A percentile compares a stretch with the other conserved stretches of the same genome.
Conservation (phyloP, 2,113 vertebrate genomes). For the Pomatostomus ruficeps region DNA sequence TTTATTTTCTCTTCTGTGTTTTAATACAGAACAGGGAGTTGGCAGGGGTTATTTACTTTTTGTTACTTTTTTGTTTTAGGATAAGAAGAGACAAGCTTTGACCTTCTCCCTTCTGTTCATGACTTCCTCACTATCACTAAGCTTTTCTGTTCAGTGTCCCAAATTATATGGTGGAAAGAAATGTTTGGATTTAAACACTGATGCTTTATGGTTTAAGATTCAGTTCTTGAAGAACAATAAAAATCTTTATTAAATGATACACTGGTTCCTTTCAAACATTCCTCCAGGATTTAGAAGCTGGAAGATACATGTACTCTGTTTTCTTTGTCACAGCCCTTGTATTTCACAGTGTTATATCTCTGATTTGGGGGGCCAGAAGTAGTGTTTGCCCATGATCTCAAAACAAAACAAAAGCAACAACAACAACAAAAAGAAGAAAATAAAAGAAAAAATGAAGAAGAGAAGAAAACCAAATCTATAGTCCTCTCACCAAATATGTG, state of each 20-base stretch:
- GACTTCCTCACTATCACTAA: not conserved
- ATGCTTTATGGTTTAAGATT: not conserved
- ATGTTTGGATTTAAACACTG: conserved; percentile 3
- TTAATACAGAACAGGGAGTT: not conserved
- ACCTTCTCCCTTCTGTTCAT: not conserved
- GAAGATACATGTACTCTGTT: not conserved
- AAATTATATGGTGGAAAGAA: not conserved
- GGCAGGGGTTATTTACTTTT: conserved; percentile 1
- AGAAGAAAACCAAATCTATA: not conserved
- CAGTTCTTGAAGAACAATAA: not conserved
- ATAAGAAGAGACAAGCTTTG: not conserved
- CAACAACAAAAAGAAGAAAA: not conserved
- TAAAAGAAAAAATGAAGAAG: not conserved
- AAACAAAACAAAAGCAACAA: not conserved
- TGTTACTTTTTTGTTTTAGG: not conserved
- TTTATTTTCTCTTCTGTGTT: conserved; percentile 12
- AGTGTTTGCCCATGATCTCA: not conserved
- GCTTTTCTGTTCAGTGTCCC: not conserved
- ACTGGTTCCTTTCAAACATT: not conserved
- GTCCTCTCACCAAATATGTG: not conserved
- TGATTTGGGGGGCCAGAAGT: not conserved
- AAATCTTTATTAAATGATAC: not conserved
- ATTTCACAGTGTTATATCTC: not conserved
- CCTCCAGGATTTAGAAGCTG: not conserved
- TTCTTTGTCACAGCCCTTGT: not conserved